A percentile compares a stretch with the other conserved stretches of the same genome.
phyloP scores from a whole-genome alignment of 2,113 vertebrate genomes.

The Peromyscus leucopus region DNA sequence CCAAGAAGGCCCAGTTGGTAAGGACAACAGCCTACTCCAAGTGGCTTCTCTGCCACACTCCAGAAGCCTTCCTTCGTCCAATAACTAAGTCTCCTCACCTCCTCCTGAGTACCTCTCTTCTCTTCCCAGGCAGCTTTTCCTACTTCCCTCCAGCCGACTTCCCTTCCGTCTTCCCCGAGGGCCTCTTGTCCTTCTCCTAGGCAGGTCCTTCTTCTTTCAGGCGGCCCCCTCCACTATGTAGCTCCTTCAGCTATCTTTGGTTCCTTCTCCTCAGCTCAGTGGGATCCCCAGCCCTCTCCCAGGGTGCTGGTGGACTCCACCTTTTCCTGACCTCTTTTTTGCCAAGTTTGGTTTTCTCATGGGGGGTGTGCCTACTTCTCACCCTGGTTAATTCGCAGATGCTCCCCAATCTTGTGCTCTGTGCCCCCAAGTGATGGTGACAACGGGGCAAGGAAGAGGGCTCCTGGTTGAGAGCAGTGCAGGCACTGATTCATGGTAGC shows the following conservation, averaged over 20 bases:
- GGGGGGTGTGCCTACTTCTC: neutral
- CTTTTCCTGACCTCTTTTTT: neutral
- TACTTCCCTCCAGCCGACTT: neutral
- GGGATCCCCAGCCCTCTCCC: neutral
- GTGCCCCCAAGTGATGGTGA: neutral
- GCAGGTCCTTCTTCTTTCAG: neutral
- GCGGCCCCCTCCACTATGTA: no score
- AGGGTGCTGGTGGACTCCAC: no score
- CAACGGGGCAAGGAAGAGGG: neutral
- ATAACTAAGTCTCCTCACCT: neutral
- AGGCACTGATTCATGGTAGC: neutral
- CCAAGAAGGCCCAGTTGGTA: constrained; percentile 84
- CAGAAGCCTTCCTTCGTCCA: no score
- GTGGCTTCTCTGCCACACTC: neutral
- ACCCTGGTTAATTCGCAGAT: neutral
- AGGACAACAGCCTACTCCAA: neutral
- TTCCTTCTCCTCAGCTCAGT: no score
- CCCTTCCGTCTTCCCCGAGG: no score
- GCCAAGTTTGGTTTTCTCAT: neutral
- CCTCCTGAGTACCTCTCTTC: neutral
- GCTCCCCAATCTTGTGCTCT: neutral
- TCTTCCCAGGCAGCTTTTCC: no score
- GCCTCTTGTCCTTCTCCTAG: neutral
- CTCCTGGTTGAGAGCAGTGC: no score
- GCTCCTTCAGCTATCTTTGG: neutral